A percentile compares a stretch with the other conserved stretches of the same genome.
phyloP scores from a whole-genome alignment of 2,888 invertebrate genomes.

The Ochropleura plecta region DNA sequence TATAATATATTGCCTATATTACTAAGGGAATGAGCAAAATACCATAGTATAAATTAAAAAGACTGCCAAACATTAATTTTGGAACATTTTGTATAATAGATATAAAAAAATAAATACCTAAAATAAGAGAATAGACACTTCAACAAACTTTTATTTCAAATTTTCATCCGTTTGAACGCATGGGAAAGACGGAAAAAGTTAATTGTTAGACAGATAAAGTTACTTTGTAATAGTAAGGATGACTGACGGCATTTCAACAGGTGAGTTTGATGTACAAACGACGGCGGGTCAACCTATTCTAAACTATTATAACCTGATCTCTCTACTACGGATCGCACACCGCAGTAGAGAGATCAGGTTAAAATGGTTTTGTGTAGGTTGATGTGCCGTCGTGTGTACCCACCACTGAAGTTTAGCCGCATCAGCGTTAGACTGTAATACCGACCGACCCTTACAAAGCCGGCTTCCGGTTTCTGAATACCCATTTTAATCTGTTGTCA shows the following conservation, averaged over 20 bases:
- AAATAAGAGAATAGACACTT: not conserved
- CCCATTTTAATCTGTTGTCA: not conserved
- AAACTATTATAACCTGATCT: too few relatives aligned
- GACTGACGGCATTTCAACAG: constrained; percentile 24
- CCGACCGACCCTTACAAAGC: not conserved
- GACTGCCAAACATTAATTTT: too few relatives aligned
- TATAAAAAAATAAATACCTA: not conserved
- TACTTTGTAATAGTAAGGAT: not conserved
- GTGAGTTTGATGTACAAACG: constrained; percentile 7
- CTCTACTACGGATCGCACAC: too few relatives aligned
- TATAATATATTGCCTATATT: too few relatives aligned
- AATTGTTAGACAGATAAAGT: not conserved
- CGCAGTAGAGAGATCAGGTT: too few relatives aligned
- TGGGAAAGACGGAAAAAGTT: not conserved
- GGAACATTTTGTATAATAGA: too few relatives aligned
- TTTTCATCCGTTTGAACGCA: not conserved
- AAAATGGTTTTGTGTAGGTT: too few relatives aligned
- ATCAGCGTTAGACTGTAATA: constrained; percentile 16
- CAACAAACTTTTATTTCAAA: not conserved
- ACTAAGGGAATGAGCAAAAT: too few relatives aligned
- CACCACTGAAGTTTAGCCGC: constrained; percentile 14
- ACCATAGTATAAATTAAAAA: too few relatives aligned
- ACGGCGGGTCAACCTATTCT: too few relatives aligned
- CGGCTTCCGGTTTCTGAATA: too few relatives aligned
- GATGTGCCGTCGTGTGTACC: too few relatives aligned